Base-by-base conservation (phyloP, 2,888 invertebrate species). In the Ernsta delagoae region DNA sequence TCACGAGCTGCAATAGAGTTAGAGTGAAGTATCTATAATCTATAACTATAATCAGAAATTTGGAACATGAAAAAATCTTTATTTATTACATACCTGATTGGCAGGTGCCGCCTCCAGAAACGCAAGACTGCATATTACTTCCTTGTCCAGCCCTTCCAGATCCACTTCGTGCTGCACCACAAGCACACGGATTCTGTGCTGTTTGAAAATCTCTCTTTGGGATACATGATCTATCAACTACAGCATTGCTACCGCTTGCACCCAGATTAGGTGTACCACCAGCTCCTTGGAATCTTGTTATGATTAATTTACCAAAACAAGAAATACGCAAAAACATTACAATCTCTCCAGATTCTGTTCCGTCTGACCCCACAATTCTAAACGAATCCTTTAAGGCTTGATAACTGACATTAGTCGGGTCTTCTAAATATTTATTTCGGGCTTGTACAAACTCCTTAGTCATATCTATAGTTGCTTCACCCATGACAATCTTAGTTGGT, bases 281-380 rank as follows among this genome's bases (percentile, higher is more conserved):
- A 24, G 80, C 78, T 24, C 90, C 91, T 84, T 95, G 95, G 79
- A 96, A 96, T 77, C 94, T 95, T 0, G 96, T 96, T 9, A 96
- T 93, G 36, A 96, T 95, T 69, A 94, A 79, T 76, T 94, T 94
- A 1, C 96, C 96, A 75, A 96, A 96, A 76, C 95, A 95, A 6
- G 95, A 95, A 80, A 95, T 94, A 8, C 96, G 88, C 57, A 96
- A 85, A 83, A 95, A 96, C 78, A 95, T 93, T 0, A 92, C 83
- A 9, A 95, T 93, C 73, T 94, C 93, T 5, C 96, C 96, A 3
- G 95, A 93, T 73, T 90, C 85, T 6, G 85, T 83, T 0, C 94
- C 93, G 53, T 92, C 94, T 0, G 89, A 80, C 43, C 93, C 94
- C 2, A 85, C 79, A 9, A 96, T 89, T 59, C 92, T 90, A 77